Conservation (phyloP, 1,140 invertebrate species). For the Aricia agestis region DNA sequence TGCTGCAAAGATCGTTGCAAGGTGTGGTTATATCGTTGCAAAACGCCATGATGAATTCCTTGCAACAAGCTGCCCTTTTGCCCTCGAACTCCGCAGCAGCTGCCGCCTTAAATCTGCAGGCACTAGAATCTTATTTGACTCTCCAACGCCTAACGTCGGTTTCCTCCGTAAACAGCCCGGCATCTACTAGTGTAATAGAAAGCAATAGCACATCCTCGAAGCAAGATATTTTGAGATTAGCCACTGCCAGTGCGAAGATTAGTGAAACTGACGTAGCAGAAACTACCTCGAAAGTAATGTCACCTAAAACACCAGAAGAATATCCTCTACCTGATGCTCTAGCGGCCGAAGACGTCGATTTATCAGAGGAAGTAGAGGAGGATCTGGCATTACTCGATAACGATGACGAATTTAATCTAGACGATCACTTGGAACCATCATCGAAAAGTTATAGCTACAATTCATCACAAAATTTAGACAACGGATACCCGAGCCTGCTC, state of each 20-base stretch:
- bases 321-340: slow-evolving; percentile 66
- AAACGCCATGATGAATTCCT: slow-evolving; percentile 84
- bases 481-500: slow-evolving; percentile 77
- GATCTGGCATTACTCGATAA: slow-evolving; percentile 78
- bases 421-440: slow-evolving; percentile 70
- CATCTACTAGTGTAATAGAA: slow-evolving; percentile 49
- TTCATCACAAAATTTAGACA: slow-evolving; percentile 75
- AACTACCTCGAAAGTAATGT: slow-evolving; percentile 54
- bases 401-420: slow-evolving; percentile 76
- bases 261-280: slow-evolving; percentile 77
- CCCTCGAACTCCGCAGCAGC: slow-evolving; percentile 87
- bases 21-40: slow-evolving; percentile 85
- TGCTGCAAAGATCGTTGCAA: slow-evolving; percentile 81
- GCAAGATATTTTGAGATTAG: slow-evolving; percentile 77
- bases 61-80: slow-evolving; percentile 84
- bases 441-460: slow-evolving; percentile 65
- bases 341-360: slow-evolving; percentile 78
- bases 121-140: slow-evolving; percentile 88
- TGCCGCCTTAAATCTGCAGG: slow-evolving; percentile 87
- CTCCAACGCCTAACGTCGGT: slow-evolving; percentile 82
- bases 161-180: slow-evolving; percentile 66
- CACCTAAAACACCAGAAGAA: slow-evolving; percentile 70
- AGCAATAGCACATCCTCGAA: slow-evolving; percentile 52
- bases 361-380: slow-evolving; percentile 80
- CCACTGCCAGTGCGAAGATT: slow-evolving; percentile 76